Conservation (phyloP, 2,888 invertebrate genomes). For the Ormyrus pomaceus region DNA sequence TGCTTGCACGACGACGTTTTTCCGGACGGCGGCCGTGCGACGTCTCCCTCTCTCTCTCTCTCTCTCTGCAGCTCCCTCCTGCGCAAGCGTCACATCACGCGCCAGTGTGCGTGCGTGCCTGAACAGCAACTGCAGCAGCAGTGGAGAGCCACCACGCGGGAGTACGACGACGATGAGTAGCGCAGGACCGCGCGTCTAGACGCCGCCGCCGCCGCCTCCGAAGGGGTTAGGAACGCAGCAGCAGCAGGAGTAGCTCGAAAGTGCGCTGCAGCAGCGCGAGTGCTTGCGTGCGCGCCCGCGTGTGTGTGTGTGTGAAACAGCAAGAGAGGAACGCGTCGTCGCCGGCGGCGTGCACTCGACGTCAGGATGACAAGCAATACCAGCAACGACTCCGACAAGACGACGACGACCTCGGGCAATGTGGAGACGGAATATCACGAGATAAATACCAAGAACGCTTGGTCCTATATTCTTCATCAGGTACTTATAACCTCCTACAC, state of each 20-base stretch:
- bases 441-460: slow-evolving; percentile 83
- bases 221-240: not conserved
- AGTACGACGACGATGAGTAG: slow-evolving; percentile 1
- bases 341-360: slow-evolving; percentile 22
- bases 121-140: slow-evolving; percentile 1
- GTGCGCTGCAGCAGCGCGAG: not conserved
- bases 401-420: slow-evolving; percentile 72
- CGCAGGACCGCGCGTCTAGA: not conserved
- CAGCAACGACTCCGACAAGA: slow-evolving; percentile 57
- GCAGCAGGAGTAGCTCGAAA: not conserved
- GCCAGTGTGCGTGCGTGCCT: not conserved
- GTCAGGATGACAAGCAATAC: slow-evolving; percentile 65
- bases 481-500: slow-evolving; percentile 72
- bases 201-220: too few relatives aligned
- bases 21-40: not conserved
- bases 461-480: slow-evolving; percentile 83
- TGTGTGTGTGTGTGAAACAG: not conserved
- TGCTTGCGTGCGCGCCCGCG: slow-evolving; percentile 34
- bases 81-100: not conserved
- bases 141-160: not conserved
- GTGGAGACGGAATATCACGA: slow-evolving; percentile 86
- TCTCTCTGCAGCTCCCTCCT: not conserved
- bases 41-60: not conserved
- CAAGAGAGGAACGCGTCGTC: not conserved
- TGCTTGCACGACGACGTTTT: not conserved